These are phyloP conservation scores for Dicrurus megarhynchus DNA, from an alignment of 2,113 vertebrate species.

Conservation along the genomic window DNA sequence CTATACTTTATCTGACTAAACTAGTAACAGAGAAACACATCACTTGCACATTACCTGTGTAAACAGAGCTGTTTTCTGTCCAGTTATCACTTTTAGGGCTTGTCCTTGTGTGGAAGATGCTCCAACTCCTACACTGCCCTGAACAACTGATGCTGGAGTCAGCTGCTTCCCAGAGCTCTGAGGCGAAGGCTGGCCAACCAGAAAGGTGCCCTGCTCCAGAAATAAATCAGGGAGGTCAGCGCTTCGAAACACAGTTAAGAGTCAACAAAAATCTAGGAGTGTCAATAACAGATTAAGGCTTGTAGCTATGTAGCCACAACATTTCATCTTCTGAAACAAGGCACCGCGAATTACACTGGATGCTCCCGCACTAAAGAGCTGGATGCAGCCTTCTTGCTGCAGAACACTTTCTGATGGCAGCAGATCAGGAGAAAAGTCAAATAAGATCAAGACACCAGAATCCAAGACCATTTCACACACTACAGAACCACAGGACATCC, in stretches of 20 bases:
- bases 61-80: slow-evolving; percentile 92
- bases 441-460: not conserved
- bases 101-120: slow-evolving; percentile 81
- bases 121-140: slow-evolving; percentile 71
- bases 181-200: slow-evolving; percentile 90
- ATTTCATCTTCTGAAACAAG: not conserved
- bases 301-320: not conserved
- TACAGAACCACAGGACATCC: not conserved
- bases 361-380: not conserved
- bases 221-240: not conserved
- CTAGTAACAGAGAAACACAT: not conserved
- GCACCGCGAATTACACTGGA: not conserved
- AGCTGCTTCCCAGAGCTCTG: slow-evolving; percentile 87
- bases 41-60: slow-evolving; percentile 80
- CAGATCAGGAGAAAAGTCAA: not conserved
- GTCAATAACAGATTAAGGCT: not conserved
- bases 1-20: not conserved
- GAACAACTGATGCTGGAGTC: slow-evolving; percentile 76
- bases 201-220: slow-evolving; percentile 88
- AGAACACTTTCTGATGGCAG: not conserved
- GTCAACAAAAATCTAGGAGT: not conserved
- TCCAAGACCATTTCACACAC: not conserved
- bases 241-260: not conserved
- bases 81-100: slow-evolving; percentile 90
- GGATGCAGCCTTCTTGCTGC: not conserved